Evolutionary conservation across 2,797 vertebrate genomes (phyloP).

Genomic region (Acropternis orthonyx): DNA sequence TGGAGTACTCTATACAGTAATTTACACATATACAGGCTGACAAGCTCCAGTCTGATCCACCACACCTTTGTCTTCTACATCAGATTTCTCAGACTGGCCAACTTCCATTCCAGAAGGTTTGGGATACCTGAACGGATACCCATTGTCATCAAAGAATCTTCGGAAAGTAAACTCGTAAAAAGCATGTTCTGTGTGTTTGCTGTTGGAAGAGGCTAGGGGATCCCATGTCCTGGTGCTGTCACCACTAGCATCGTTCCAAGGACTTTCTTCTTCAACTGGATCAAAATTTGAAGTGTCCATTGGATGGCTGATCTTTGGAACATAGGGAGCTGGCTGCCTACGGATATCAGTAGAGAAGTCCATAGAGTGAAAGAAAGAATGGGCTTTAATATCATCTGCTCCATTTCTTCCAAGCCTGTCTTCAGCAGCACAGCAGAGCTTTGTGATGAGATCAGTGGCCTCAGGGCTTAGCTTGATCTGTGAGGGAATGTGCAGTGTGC

Average conservation of each 20-base stretch:
- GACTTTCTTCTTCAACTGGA: conserved; percentile 93
- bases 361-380: conserved; percentile 88
- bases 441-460: conserved; percentile 91
- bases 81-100: conserved; percentile 67
- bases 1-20: conserved; percentile 11
- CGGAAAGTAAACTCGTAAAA: conserved; percentile 99
- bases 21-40: conserved; percentile 96
- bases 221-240: conserved; percentile 91
- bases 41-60: conserved; percentile 86
- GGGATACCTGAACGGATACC: conserved; percentile 94
- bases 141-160: conserved; percentile 96
- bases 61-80: conserved; percentile 72
- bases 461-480: conserved; percentile 93
- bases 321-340: conserved; percentile 92
- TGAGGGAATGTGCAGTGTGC: conserved; percentile 91
- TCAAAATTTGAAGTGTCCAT: conserved; percentile 99
- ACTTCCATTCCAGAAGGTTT: conserved; percentile 84
- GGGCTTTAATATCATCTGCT: conserved; percentile 92
- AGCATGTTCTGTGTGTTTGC: conserved; percentile 95
- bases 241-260: conserved; percentile 86
- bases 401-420: conserved; percentile 90
- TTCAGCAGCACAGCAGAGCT: conserved; percentile 92
- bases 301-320: conserved; percentile 95
- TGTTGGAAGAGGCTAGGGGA: conserved; percentile 81
- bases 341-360: conserved; percentile 94